These are phyloP conservation scores for Scaptomyza polygonia DNA, from an alignment of 2,888 invertebrate genomes.

Conservation along the genomic window DNA sequence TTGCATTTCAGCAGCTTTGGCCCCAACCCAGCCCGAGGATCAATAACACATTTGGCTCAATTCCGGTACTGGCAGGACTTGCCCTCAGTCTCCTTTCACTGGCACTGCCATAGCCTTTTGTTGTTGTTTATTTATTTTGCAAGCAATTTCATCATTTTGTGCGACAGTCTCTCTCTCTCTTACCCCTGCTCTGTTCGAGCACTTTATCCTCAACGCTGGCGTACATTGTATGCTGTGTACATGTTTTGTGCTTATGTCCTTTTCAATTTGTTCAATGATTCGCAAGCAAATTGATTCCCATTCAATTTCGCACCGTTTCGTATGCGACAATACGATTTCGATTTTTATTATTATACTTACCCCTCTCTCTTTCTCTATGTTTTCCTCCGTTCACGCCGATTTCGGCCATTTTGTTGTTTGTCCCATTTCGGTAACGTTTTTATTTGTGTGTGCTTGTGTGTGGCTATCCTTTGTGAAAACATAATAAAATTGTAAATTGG, in stretches of 20 bases:
- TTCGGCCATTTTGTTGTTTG: constrained; percentile 56
- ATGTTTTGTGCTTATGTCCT: constrained; percentile 63
- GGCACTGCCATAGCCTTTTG: constrained; percentile 48
- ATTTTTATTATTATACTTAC: constrained; percentile 79
- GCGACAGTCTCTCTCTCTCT: constrained; percentile 2
- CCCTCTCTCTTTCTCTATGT: constrained; percentile 3
- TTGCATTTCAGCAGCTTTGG: constrained; percentile 66
- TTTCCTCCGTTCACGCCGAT: constrained; percentile 39
- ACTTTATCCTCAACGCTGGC: constrained; percentile 35
- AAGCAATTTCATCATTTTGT: constrained; percentile 72
- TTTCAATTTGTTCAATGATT: constrained; percentile 83
- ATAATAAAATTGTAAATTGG: constrained; percentile 80
- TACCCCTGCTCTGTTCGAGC: constrained; percentile 12
- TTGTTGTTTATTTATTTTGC: constrained; percentile 78
- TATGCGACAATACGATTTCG: constrained; percentile 78
- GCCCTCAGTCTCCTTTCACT: constrained; percentile 8
- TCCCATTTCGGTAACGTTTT: constrained; percentile 28
- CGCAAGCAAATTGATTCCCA: constrained; percentile 81
- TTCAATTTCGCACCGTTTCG: constrained; percentile 78
- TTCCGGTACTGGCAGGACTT: constrained; percentile 58
- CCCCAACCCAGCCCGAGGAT: constrained; percentile 63
- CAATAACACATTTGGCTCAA: constrained; percentile 80
- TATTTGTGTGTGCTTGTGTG: constrained; percentile 9
- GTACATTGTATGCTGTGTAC: constrained; percentile 42
- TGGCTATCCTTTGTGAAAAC: constrained; percentile 62